Base-by-base conservation (phyloP, 2,797 vertebrate genomes). In the Danio aesculapii region DNA sequence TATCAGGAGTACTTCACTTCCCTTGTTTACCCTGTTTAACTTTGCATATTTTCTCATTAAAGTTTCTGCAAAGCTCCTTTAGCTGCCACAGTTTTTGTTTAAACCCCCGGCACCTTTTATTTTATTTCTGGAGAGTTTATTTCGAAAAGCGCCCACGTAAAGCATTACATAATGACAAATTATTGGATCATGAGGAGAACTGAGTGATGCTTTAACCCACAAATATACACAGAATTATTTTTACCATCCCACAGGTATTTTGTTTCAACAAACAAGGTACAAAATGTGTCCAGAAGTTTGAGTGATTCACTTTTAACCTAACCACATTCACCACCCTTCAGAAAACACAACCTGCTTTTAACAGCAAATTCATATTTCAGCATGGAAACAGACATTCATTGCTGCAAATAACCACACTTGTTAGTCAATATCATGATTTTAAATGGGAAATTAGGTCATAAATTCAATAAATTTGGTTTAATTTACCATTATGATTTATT, bases 181-280 rank as follows among this genome's bases (percentile, higher is more conserved):
- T 39, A 72, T 63, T 63, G 49, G 71, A 72, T 72, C 59, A 64
- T 17, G 17, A 47, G 77, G 17, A 55, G 41, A 71, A 63, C 58
- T 6, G 76, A 71, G 67, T 39, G 77, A 79, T 55, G 68, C 49
- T 72, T 47, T 14, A 46, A 57, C 17, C 77, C 77, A 39, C 59
- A 79, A 79, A 79, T 64, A 55, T 19, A 71, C 50, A 19, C 67
- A 9, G 46, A 62, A 13, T 71, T 72, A 79, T 72, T 55, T 79
- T 72, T 79, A 79, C 77, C 77, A 72, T 17, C 41, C 77, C 77
- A 64, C 77, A 79, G 77, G 68, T 79, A 68, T 80, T 71, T 7
- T 30, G n/a, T 68, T 44, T 73, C 63, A 53, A 46, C 1, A 17
- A 70, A n/a, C 50, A 19, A 63, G 41, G 44, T 55, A 58, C 66